A percentile compares a stretch with the other conserved stretches of the same genome.
phyloP scores from a whole-genome alignment of 1,140 invertebrate genomes.

The Daktulosphaira vitifoliae region DNA sequence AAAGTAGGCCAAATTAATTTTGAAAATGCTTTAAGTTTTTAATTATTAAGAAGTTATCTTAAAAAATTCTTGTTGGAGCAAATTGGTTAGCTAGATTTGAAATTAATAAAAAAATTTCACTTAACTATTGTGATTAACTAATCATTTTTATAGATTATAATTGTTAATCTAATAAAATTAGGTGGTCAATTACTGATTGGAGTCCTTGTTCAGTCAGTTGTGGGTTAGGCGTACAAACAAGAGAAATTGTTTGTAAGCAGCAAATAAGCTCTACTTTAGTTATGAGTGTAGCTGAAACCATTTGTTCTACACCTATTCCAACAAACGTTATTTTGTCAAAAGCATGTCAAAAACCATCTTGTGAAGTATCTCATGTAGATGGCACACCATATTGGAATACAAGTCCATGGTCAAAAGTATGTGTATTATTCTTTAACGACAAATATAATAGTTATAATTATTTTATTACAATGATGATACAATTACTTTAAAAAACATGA shows the following conservation, averaged over 20 bases:
- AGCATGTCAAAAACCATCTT: slow-evolving; percentile 34
- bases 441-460: no score
- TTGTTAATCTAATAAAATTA: no score
- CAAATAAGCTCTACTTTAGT: slow-evolving; percentile 42
- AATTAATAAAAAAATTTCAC: no score
- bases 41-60: no score
- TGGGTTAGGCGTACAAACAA: slow-evolving; percentile 37
- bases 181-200: slow-evolving; percentile 39
- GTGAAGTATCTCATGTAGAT: not conserved
- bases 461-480: no score
- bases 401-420: slow-evolving; percentile 36
- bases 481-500: no score
- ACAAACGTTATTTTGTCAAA: slow-evolving; percentile 32
- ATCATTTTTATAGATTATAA: no score
- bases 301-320: slow-evolving; percentile 38
- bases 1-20: no score
- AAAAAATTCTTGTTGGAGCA: no score
- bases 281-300: slow-evolving; percentile 43
- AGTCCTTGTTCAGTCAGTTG: slow-evolving; percentile 37
- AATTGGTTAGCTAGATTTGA: no score
- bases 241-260: slow-evolving; percentile 38
- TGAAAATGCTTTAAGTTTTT: no score
- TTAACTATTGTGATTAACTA: no score
- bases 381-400: slow-evolving; percentile 32
- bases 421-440: not conserved